These are phyloP conservation scores for Harpegnathos saltator DNA, from an alignment of 1,140 invertebrate species.

Conservation along the genomic window DNA sequence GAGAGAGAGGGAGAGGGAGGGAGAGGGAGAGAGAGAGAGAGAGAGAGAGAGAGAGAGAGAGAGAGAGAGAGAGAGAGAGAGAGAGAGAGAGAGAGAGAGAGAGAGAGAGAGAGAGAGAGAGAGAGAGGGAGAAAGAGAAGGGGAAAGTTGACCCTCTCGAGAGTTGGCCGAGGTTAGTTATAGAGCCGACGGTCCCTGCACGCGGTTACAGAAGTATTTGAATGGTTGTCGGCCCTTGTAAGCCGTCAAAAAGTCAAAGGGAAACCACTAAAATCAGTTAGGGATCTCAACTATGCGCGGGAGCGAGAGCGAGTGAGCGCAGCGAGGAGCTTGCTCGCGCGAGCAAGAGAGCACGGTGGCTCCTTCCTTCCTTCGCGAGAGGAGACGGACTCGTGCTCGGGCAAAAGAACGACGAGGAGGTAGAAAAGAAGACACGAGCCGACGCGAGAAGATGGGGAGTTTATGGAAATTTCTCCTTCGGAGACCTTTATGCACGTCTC, in stretches of 20 bases:
- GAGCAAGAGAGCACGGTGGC: slow-evolving; percentile 26
- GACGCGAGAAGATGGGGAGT: slow-evolving; percentile 71
- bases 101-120: slow-evolving; percentile 17
- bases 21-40: too few species aligned
- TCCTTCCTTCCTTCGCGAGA: slow-evolving; percentile 57
- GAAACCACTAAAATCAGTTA: slow-evolving; percentile 86
- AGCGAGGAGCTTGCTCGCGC: slow-evolving; percentile 14
- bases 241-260: slow-evolving; percentile 86
- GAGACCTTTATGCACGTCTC: slow-evolving; percentile 73
- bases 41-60: slow-evolving; percentile 8
- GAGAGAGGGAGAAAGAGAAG: neutral
- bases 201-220: slow-evolving; percentile 85
- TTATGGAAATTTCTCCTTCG: slow-evolving; percentile 80
- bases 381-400: slow-evolving; percentile 44
- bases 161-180: slow-evolving; percentile 85
- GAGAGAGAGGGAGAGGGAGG: neutral
- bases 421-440: slow-evolving; percentile 51
- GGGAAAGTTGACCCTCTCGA: slow-evolving; percentile 46
- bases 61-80: slow-evolving; percentile 10
- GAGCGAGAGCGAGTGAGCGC: slow-evolving; percentile 62
- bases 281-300: slow-evolving; percentile 85
- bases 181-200: slow-evolving; percentile 78
- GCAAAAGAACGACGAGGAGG: slow-evolving; percentile 43
- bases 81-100: neutral
- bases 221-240: slow-evolving; percentile 85